phyloP scores from a whole-genome alignment of 2,888 invertebrate genomes.

The Drosophila mimetica region DNA sequence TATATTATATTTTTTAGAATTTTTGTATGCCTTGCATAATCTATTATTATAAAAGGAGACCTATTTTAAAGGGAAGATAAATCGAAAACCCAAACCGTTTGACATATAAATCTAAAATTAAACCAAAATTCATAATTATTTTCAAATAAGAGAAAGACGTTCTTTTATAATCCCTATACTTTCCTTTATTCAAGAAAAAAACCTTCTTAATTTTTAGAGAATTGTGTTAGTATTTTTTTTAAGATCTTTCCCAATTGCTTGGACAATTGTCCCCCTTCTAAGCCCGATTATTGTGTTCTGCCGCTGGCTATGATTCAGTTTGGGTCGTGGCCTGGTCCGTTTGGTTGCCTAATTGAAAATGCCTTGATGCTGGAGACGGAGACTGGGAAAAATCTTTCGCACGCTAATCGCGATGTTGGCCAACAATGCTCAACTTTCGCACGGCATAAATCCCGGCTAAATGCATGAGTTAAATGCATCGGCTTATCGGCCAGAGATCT shows the following conservation, averaged over 20 bases:
- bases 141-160: too few relatives aligned
- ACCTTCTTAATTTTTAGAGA: neutral
- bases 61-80: too few relatives aligned
- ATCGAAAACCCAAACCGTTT: too few relatives aligned
- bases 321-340: constrained; percentile 29
- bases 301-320: constrained; percentile 53
- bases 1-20: neutral
- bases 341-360: constrained; percentile 61
- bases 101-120: too few relatives aligned
- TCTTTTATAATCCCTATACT: too few relatives aligned
- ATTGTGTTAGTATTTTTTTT: neutral
- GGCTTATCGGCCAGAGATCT: constrained; percentile 52
- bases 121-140: too few relatives aligned
- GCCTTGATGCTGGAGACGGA: constrained; percentile 48
- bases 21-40: neutral
- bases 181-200: too few relatives aligned
- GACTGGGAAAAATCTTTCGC: constrained; percentile 51
- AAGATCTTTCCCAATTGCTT: constrained; percentile 1
- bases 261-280: constrained; percentile 1
- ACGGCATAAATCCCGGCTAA: constrained; percentile 65
- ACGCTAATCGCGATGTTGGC: constrained; percentile 53
- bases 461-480: constrained; percentile 54
- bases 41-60: too few relatives aligned
- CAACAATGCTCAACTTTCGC: constrained; percentile 63
- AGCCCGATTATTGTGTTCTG: constrained; percentile 31